Evolutionary conservation across 2,888 invertebrate genomes (phyloP), one percentile per base, ranked within the genome.

Genomic region (Torymus tubicola): DNA sequence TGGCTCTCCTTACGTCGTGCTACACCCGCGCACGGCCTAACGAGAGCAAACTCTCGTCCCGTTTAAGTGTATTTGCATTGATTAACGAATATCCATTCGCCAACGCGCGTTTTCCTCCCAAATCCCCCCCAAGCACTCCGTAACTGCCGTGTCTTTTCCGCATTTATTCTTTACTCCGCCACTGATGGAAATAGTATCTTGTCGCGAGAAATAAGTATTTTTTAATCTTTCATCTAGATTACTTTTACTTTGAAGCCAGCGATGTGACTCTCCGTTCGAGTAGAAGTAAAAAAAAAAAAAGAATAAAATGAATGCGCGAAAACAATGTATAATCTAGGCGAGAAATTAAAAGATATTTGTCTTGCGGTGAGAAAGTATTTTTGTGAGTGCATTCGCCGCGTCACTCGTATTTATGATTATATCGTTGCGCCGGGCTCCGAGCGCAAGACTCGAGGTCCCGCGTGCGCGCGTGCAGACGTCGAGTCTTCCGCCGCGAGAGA

Each of bases 361-460:
- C 72, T 68, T 31, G 76, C 71, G 79, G 60, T 80, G n/a, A 78
- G 77, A 78, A 67, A 74, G 55, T 80, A 78, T 80, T 80, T 78
- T 80, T 80, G 61, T 71, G 65, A 80, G 80, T 78, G 77, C n/a
- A 18, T 70, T 70, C 57, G 70, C 77, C 60, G 71, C 80, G 71
- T 50, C 53, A 61, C 65, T 69, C 64, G 52, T 52, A 65, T 24
- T 63, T 63, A 42, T 42, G 42, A 42, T 42, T 42, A 42, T 64
- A 68, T 61, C 60, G 58, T 78, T 53, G 61, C 12, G 73, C 69
- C 24, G 42, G 8, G 18, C 67, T 63, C 24, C 12, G 55, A 76
- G 63, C 31, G 63, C 72, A 61, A n/a, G 77, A 80, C 65, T 72
- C 31, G 57, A 58, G 24, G 58, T 58, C 18, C 52, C 57, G 24